Base-by-base conservation (phyloP, 2,113 vertebrate species). In the Calidris pugnax region DNA sequence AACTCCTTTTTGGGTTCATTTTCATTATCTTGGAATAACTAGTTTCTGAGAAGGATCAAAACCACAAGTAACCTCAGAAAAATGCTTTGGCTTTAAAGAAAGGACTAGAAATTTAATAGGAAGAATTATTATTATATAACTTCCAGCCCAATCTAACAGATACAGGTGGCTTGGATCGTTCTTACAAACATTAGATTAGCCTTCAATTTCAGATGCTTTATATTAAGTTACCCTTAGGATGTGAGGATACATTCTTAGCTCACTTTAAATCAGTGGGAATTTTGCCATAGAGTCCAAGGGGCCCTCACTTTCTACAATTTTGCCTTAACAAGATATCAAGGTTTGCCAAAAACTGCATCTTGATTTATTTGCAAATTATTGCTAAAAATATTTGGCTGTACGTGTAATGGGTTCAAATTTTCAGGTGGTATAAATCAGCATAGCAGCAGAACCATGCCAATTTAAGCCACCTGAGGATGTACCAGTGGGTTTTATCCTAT, bases 11-110 rank as follows among this genome's bases (percentile, higher is more conserved):
- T n/a, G 21, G 43, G 30, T 76, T 76, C 7, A 43, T 43, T 82
- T 93, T 93, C 67, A 87, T 51, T 67, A 76, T 73, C 35, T 51
- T 1, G 2, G 18, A 93, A 83, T 73, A 84, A 69, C 20, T 51
- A 47, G 56, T 62, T 96, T 84, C 83, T 69, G n/a, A 84, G 68
- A 85, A 89, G 19, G 30, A 76, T 64, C 71, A 83, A 56, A 91
- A 81, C 80, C 7, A 7, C 64, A 92, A 90, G n/a, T 50, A 92
- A 92, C 39, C n/a, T 84, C 83, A 92, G 64, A 89, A 95, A 95
- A 95, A 93, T 67, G 32, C 5, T 90, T 48, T 88, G 72, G 56
- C 33, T 82, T 89, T 75, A 10, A 75, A 85, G 81, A 68, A 81
- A 50, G 4, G 12, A 39, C 39, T 37, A 75, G 73, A 95, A 96